Evolutionary conservation across 2,888 invertebrate genomes (phyloP), one percentile per base, ranked within the genome.

Genomic region (Druceiella hillmani): DNA sequence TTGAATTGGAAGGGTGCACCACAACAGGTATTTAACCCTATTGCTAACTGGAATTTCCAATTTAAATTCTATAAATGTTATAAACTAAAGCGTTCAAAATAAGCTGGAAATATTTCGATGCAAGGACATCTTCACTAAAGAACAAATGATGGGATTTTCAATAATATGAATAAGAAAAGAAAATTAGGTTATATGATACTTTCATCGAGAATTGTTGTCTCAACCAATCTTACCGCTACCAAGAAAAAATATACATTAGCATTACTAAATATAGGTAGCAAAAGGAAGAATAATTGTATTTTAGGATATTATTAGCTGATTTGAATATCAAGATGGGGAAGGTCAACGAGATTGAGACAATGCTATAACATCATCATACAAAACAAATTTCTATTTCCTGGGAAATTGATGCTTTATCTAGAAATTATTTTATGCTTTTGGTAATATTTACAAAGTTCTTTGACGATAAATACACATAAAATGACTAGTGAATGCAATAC

Each of bases 51-150:
- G 48, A 48, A 49, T 25, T 49, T 50, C 22, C 9, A 38, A 26
- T 41, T 52, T 17, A 46, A 45, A 14, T 14, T 33, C 15, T 50
- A 44, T 17, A 50, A 50, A 41, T 34, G 47, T 16, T 49, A 33
- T 31, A 39, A 48, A 41, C 30, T 49, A 30, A 48, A 33, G 32
- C 40, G 48, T 36, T 48, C 45, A 17, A 50, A 49, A 37, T 46
- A 30, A 27, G 10, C 30, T 6, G 50, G 49, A 38, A 50, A 49
- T 35, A 31, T 49, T 46, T 35, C 49, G 33, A 45, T 49, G 32
- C 28, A 39, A 13, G 49, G 51, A 17, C 41, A 50, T 36, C 27
- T 48, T n/a, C 43, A 45, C 35, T 50, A 46, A 28, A 49, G 43
- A 44, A 40, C 13, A 10, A 38, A 47, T 41, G 44, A 47, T 33